phyloP scores from a whole-genome alignment of 2,113 vertebrate species.

The Sinocyclocheilus anophthalmus region DNA sequence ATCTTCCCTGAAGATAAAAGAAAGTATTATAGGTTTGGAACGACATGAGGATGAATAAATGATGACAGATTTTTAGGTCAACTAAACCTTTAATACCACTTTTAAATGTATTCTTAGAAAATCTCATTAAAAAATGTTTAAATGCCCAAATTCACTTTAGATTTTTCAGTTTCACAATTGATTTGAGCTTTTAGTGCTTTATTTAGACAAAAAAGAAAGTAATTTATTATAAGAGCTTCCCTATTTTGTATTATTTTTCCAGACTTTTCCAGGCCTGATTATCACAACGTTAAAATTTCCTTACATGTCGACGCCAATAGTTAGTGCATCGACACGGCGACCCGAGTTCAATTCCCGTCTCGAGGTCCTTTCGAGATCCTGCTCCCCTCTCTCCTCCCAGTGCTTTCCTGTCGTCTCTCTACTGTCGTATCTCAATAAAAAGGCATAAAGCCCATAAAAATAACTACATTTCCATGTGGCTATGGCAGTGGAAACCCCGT shows the following conservation, averaged over 20 bases:
- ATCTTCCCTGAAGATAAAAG: neutral
- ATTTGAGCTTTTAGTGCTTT: neutral
- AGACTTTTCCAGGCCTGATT: neutral
- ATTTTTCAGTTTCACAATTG: no score
- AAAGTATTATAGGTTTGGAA: neutral
- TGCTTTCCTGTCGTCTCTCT: no score
- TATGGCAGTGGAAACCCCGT: neutral
- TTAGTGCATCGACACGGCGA: no score
- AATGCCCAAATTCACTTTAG: neutral
- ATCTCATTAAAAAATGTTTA: neutral
- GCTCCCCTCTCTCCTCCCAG: no score
- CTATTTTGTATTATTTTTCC: neutral
- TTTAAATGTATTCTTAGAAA: neutral
- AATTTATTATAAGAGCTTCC: no score
- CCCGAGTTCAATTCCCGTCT: no score
- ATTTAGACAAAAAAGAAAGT: neutral
- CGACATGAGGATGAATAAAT: neutral
- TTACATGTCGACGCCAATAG: neutral
- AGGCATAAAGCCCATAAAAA: no score
- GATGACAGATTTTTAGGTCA: neutral
- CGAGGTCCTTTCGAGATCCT: no score
- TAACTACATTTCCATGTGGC: neutral
- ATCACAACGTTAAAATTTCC: neutral
- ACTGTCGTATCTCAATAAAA: no score
- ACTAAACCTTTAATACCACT: neutral